These are phyloP conservation scores for Cottoperca gobio DNA, from an alignment of 2,797 vertebrate genomes.

Conservation along the genomic window DNA sequence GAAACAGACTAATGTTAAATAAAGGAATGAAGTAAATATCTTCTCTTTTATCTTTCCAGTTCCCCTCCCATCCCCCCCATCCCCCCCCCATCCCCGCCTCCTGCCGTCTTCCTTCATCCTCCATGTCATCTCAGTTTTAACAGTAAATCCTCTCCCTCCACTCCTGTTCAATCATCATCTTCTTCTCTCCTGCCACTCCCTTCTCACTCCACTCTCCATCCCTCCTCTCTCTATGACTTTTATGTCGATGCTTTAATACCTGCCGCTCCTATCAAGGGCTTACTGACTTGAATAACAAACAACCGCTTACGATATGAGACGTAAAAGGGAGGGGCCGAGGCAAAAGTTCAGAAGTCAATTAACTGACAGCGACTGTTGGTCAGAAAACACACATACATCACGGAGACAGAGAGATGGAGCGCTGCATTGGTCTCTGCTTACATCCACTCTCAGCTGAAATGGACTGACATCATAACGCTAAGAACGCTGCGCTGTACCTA, in stretches of 20 bases:
- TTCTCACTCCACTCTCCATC: constrained; percentile 2
- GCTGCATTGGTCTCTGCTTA: constrained; percentile 18
- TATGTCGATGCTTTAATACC: constrained; percentile 38
- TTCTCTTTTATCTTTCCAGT: constrained; percentile 4
- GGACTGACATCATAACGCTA: constrained; percentile 20
- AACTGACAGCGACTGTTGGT: constrained; percentile 13
- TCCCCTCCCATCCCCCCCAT: constrained; percentile 1
- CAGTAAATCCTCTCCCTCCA: constrained; percentile 27
- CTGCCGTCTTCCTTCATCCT: constrained; percentile 26
- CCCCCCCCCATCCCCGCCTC: constrained; percentile 7
- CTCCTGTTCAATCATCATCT: constrained; percentile 33
- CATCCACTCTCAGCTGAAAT: constrained; percentile 26
- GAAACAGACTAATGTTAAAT: constrained; percentile 5
- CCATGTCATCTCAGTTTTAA: constrained; percentile 30
- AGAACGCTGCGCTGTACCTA: constrained; percentile 16
- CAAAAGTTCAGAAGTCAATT: constrained; percentile 17
- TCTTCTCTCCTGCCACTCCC: not conserved
- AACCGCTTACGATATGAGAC: constrained; percentile 31
- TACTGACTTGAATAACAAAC: too few relatives aligned
- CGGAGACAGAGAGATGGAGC: not conserved
- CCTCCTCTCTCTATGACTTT: not conserved
- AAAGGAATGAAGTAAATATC: not conserved
- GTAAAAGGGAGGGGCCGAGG: not conserved
- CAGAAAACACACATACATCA: not conserved
- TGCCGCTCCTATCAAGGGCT: constrained; percentile 29